Base-by-base conservation (phyloP, 2,113 vertebrate genomes). In the Cebidichthys violaceus region DNA sequence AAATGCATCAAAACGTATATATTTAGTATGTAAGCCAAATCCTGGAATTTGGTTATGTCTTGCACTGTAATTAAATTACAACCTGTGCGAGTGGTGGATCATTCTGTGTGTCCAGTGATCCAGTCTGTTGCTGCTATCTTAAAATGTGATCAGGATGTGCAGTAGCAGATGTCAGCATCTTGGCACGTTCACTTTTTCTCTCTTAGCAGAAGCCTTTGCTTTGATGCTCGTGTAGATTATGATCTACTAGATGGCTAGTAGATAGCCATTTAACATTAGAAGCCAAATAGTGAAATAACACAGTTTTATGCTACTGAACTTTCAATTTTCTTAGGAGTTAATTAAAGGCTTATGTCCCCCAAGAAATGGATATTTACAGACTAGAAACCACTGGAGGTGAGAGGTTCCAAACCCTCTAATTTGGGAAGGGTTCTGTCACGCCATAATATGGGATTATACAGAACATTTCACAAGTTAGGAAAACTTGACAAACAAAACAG, bases 1-100 rank as follows among this genome's bases (percentile, higher is more conserved):
- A 33, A 77, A 77, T 33, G 69, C 31, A 66, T 75, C 9, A 64
- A 90, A 86, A 86, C 18, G 15, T 50, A 68, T 11, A 37, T 4
- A 54, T 27, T 68, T 57, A 17, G 31, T 45, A 45, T 35, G 45
- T 6, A 29, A 35, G 20, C 39, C 55, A 70, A 66, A 72, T 37
- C 14, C 35, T 11, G 47, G 29, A 62, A 37, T 68, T 31, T 74
- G 13, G n/a, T 18, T 76, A 79, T 50, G 14, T 41, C 55, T 43
- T 70, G 65, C 52, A 45, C 24, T 77, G 8, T 81, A 76, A 75
- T 64, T 8, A 35, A 82, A 81, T 71, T 27, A 71, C 43, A 78
- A 74, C 29, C 13, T 70, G 22, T 81, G 54, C 39, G 70, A 45
- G 9, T 43, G 68, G 4, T 27, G 37, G 45, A 52, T 17, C 17